Evolutionary conservation across 2,888 invertebrate genomes (phyloP), one percentile per base, ranked within the genome.

Genomic region (Conops quadrifasciatus): DNA sequence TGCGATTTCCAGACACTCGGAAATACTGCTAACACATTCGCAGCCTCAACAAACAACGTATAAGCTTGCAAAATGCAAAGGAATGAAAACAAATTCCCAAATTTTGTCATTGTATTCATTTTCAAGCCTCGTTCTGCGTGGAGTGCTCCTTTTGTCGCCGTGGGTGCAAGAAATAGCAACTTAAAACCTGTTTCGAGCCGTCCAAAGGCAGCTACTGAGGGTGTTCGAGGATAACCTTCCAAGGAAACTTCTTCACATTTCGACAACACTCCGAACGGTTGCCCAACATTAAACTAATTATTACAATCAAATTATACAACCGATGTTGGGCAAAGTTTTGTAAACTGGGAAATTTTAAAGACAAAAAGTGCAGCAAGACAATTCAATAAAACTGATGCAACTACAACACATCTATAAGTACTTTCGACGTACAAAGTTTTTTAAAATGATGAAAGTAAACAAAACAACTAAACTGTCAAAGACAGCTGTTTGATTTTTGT

Each of bases 1-100:
- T 86, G 85, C 2, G 85, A 84, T 70, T 79, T 80, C 83, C 85
- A 85, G 1, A 84, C 84, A 67, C 84, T 83, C 7, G 86, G 86
- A 70, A 86, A 78, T 9, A 86, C 80, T 0, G 85, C 85, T 70
- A 86, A 75, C 69, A 86, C 81, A 72, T 85, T 83, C 62, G 81
- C 82, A 13, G 80, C 80, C n/a, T 71, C 71, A 2, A 49, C 49
- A 9, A 62, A 51, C 16, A 62, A 49, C 19, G 36, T 36, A 9
- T 49, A 19, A 19, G 24, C 5, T 16, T 68, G 49, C 3, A 36
- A 24, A 36, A 21, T 30, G 15, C 49, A 60, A 36, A 43, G 13
- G 30, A 49, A 36, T 30, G 30, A 28, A 7, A 68, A 21, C 24
- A 60, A 26, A 24, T 51, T 28, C 51, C 47, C 13, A 15, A 68